Evolutionary conservation across 1,140 invertebrate species (phyloP).

Genomic region (Campoletis sonorensis): DNA sequence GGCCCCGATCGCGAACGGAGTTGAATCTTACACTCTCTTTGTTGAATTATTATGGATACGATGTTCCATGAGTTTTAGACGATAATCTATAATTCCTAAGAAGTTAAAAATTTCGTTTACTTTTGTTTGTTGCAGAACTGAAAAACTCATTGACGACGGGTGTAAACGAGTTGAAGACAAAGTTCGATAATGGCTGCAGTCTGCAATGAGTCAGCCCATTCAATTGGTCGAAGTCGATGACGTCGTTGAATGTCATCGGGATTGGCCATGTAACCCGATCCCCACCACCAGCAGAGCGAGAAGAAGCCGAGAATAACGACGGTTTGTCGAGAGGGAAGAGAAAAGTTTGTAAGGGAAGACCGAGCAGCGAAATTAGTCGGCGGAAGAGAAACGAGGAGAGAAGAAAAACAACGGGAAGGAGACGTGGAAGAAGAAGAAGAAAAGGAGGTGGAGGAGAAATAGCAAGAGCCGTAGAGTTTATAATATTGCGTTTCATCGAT

Average conservation of each 20-base stretch:
- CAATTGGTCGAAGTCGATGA: constrained; percentile 61
- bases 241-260: constrained; percentile 57
- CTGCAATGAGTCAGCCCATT: constrained; percentile 84
- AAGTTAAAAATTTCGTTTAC: background rate
- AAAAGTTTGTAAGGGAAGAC: constrained; percentile 18
- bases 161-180: constrained; percentile 95
- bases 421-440: constrained; percentile 10
- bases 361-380: background rate
- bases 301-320: constrained; percentile 46
- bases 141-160: constrained; percentile 96
- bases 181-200: constrained; percentile 95
- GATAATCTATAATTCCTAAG: no score
- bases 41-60: no score
- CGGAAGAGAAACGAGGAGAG: constrained; percentile 11
- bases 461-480: background rate
- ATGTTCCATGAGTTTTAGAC: no score
- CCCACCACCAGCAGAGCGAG: constrained; percentile 53
- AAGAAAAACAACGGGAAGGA: constrained; percentile 22
- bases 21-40: no score
- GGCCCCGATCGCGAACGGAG: no score
- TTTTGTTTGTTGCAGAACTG: constrained; percentile 85
- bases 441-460: background rate
- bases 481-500: constrained; percentile 12
- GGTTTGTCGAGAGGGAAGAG: background rate
- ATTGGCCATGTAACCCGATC: constrained; percentile 60